These are phyloP conservation scores for Oedothorax gibbosus DNA, from an alignment of 1,140 invertebrate genomes.

Conservation along the genomic window DNA sequence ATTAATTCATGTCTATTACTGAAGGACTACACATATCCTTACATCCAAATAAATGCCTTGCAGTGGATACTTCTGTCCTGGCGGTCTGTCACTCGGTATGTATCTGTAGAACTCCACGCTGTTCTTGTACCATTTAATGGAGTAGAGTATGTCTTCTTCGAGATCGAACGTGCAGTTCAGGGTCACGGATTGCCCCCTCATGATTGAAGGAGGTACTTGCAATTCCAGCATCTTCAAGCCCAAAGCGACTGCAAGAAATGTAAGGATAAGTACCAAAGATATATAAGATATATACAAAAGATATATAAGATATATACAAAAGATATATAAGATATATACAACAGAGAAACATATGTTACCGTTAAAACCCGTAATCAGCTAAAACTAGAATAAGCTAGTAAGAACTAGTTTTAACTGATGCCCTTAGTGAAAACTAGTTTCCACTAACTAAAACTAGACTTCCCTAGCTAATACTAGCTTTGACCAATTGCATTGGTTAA, in stretches of 20 bases:
- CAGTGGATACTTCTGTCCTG: slow-evolving; percentile 57
- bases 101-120: slow-evolving; percentile 64
- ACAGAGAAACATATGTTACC: too few species aligned
- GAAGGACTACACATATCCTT: slow-evolving; percentile 29
- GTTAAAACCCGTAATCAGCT: too few species aligned
- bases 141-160: slow-evolving; percentile 68
- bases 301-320: too few species aligned
- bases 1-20: not conserved
- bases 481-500: too few species aligned
- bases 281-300: too few species aligned
- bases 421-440: too few species aligned
- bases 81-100: slow-evolving; percentile 38
- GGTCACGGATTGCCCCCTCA: slow-evolving; percentile 60
- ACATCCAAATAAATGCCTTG: slow-evolving; percentile 63
- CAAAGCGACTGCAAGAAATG: slow-evolving; percentile 20
- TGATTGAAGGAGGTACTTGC: slow-evolving; percentile 60
- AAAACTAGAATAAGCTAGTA: too few species aligned
- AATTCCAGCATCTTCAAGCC: slow-evolving; percentile 49
- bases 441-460: too few species aligned
- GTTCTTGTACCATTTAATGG: slow-evolving; percentile 68
- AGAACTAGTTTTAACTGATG: too few species aligned
- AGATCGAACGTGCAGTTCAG: slow-evolving; percentile 69
- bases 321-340: too few species aligned
- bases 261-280: too few species aligned
- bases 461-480: too few species aligned